phyloP scores from a whole-genome alignment of 2,113 vertebrate genomes.

The Stigmatopora argus region DNA sequence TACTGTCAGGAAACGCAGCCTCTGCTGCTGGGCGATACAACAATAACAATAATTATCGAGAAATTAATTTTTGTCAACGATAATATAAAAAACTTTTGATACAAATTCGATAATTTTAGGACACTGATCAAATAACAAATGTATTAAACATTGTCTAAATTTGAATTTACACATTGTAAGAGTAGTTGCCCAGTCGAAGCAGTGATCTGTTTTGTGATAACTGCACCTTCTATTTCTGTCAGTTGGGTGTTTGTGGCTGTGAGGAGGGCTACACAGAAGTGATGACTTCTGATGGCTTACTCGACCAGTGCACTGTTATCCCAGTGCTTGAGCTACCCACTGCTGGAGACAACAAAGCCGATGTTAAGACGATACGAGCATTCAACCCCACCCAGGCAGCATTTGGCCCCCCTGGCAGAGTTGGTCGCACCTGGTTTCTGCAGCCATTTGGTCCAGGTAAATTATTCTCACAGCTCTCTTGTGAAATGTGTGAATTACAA shows the following conservation, averaged over 20 bases:
- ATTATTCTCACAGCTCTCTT: not conserved
- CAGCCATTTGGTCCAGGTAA: conserved; percentile 83
- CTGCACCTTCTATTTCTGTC: conserved; percentile 9
- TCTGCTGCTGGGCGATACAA: too few relatives aligned
- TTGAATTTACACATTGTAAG: too few relatives aligned
- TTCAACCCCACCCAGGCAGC: conserved; percentile 84
- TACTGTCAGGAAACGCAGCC: too few relatives aligned
- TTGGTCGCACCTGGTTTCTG: conserved; percentile 90
- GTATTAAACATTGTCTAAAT: too few relatives aligned
- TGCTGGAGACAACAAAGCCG: conserved; percentile 79
- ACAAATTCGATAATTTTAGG: too few relatives aligned
- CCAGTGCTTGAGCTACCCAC: conserved; percentile 91
- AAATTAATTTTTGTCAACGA: too few relatives aligned
- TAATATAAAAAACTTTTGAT: too few relatives aligned
- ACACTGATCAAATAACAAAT: too few relatives aligned
- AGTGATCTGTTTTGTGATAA: too few relatives aligned
- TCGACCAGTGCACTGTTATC: conserved; percentile 91
- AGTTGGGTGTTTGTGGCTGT: conserved; percentile 85
- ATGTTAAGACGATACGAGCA: conserved; percentile 93
- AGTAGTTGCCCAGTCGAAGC: too few relatives aligned
- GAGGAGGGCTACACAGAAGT: conserved; percentile 96
- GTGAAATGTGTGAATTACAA: not conserved
- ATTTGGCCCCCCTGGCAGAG: conserved; percentile 74
- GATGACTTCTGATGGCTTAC: conserved; percentile 84
- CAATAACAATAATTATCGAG: too few relatives aligned